phyloP scores from a whole-genome alignment of 2,888 invertebrate species.

The Psylliodes chrysocephalus region DNA sequence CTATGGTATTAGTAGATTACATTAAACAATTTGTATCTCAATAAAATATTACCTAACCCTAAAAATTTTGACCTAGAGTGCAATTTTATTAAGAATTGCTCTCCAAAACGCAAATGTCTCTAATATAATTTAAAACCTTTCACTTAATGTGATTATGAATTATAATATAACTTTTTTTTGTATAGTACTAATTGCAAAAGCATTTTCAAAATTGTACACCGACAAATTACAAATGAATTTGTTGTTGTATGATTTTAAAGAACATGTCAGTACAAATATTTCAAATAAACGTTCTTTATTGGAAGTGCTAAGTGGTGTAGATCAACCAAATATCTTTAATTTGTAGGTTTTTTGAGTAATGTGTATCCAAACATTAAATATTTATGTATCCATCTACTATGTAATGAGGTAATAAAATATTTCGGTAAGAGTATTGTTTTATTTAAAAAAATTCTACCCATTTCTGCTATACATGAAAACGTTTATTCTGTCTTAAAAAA shows the following conservation, averaged over 20 bases:
- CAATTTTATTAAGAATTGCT: background rate
- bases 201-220: slow-evolving; percentile 6
- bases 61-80: too few relatives aligned
- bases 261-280: slow-evolving; percentile 15
- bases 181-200: slow-evolving; percentile 23
- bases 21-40: too few relatives aligned
- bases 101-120: background rate
- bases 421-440: slow-evolving; percentile 2
- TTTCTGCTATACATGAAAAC: too few relatives aligned
- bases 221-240: background rate
- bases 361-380: slow-evolving; percentile 2
- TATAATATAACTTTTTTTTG: slow-evolving; percentile 8
- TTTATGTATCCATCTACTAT: slow-evolving; percentile 11
- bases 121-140: background rate
- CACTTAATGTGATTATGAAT: background rate
- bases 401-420: slow-evolving; percentile 21
- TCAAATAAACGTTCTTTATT: background rate
- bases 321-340: slow-evolving; percentile 28
- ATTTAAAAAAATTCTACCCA: too few relatives aligned
- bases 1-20: too few relatives aligned
- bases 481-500: too few relatives aligned
- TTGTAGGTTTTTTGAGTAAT: slow-evolving; percentile 14
- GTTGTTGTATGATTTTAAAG: background rate
- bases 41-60: too few relatives aligned
- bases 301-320: slow-evolving; percentile 4